Evolutionary conservation across 2,113 vertebrate genomes (phyloP).

Genomic region (Ancistrus triradiatus): DNA sequence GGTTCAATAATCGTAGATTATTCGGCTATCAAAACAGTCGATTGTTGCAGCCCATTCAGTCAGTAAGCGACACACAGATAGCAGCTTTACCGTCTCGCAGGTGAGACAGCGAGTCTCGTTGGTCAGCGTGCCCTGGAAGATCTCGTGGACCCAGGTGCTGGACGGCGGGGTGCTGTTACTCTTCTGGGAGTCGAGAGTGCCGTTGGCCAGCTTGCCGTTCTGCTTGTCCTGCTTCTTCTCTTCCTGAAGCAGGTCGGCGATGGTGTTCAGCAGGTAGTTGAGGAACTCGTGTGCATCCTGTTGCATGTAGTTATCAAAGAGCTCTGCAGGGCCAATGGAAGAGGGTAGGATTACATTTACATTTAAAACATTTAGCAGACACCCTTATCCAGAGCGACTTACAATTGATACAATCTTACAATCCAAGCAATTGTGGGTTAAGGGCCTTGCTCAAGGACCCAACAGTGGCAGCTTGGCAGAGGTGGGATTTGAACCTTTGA

Average conservation of each 20-base stretch:
- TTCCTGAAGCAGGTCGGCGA: slow-evolving; percentile 94
- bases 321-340: slow-evolving; percentile 67
- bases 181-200: slow-evolving; percentile 83
- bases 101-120: slow-evolving; percentile 98
- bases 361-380: too few species aligned
- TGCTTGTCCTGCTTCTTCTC: slow-evolving; percentile 95
- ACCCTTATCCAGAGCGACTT: too few species aligned
- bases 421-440: too few species aligned
- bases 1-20: too few species aligned
- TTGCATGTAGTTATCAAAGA: slow-evolving; percentile 99
- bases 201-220: slow-evolving; percentile 91
- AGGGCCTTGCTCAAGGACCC: too few species aligned
- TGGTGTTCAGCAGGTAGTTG: slow-evolving; percentile 97
- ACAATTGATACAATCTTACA: too few species aligned
- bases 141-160: slow-evolving; percentile 96
- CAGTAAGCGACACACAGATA: too few species aligned
- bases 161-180: slow-evolving; percentile 77
- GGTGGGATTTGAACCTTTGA: too few species aligned
- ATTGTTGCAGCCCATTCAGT: too few species aligned
- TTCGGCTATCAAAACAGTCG: too few species aligned
- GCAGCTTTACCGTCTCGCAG: slow-evolving; percentile 86
- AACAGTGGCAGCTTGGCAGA: too few species aligned
- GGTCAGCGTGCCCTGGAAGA: slow-evolving; percentile 98
- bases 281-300: slow-evolving; percentile 97
- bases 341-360: too few species aligned